Evolutionary conservation across 92 coral and sea anemone genomes (phyloP).

Genomic region (Palythoa grandis): DNA sequence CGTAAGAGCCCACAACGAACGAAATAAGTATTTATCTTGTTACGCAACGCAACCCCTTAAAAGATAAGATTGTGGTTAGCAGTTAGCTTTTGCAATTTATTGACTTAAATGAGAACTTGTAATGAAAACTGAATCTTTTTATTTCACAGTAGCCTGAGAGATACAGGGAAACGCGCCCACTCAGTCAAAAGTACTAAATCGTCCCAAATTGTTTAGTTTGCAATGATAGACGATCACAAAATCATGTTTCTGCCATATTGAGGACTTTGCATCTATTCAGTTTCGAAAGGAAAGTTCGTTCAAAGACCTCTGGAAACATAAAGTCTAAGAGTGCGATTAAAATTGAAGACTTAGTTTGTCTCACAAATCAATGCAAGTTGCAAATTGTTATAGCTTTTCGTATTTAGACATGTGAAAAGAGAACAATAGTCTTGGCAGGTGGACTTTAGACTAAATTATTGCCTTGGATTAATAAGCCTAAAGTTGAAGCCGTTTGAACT

Average conservation of each 20-base stretch:
- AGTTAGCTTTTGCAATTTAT: slow-evolving; percentile 7
- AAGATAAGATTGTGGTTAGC: not conserved
- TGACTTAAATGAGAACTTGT: slow-evolving; percentile 6
- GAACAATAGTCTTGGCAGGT: slow-evolving; percentile 34
- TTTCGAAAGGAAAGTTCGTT: slow-evolving; percentile 1
- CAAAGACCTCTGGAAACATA: not conserved
- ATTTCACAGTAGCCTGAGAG: not conserved
- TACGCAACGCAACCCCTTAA: not conserved
- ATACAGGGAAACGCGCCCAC: slow-evolving; percentile 24
- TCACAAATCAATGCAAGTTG: slow-evolving; percentile 38
- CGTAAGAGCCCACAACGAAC: not conserved
- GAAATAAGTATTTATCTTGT: not conserved
- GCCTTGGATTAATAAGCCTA: not conserved
- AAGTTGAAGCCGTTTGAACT: slow-evolving; percentile 19
- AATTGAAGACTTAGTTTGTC: slow-evolving; percentile 16
- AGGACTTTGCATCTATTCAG: not conserved
- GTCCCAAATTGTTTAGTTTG: not conserved
- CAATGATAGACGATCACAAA: not conserved
- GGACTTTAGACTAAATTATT: slow-evolving; percentile 25
- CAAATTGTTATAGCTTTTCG: slow-evolving; percentile 43
- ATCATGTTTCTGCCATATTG: slow-evolving; percentile 26
- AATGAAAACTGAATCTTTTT: not conserved
- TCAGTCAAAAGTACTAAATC: slow-evolving; percentile 23
- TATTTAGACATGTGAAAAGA: slow-evolving; percentile 32
- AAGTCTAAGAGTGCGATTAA: not conserved